Conservation (phyloP, 2,888 invertebrate species). For the Tetragonisca angustula region DNA sequence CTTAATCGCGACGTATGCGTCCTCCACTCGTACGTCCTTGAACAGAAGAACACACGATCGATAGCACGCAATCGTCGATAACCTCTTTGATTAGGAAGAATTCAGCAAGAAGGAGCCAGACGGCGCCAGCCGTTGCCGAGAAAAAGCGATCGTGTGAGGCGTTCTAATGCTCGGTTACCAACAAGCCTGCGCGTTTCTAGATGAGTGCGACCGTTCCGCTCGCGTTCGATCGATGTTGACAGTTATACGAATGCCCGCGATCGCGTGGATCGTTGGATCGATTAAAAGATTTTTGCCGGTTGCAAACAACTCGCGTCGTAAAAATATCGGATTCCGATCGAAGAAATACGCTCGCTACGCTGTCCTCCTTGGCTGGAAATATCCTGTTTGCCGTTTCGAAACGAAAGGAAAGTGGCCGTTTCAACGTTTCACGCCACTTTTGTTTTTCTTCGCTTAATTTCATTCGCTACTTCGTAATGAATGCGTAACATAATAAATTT, state of each 20-base stretch:
- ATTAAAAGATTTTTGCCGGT: constrained; percentile 12
- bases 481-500: no score
- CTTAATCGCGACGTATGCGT: constrained; percentile 63
- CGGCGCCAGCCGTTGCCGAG: constrained; percentile 60
- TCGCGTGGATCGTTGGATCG: constrained; percentile 16
- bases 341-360: background rate
- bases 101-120: constrained; percentile 66
- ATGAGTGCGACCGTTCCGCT: constrained; percentile 44
- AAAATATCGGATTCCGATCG: constrained; percentile 17
- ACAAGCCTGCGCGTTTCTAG: constrained; percentile 59
- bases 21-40: constrained; percentile 63
- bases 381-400: no score
- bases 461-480: no score
- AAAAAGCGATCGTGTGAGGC: constrained; percentile 68
- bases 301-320: background rate
- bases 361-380: background rate
- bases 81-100: constrained; percentile 70
- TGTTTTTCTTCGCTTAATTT: no score
- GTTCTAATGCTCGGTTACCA: constrained; percentile 67
- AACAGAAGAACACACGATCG: constrained; percentile 56
- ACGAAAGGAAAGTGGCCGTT: no score
- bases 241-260: constrained; percentile 46
- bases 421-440: no score
- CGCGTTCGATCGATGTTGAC: constrained; percentile 46
- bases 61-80: constrained; percentile 64